Base-by-base conservation (phyloP, 2,797 vertebrate species). In the Carcharodon carcharias region DNA sequence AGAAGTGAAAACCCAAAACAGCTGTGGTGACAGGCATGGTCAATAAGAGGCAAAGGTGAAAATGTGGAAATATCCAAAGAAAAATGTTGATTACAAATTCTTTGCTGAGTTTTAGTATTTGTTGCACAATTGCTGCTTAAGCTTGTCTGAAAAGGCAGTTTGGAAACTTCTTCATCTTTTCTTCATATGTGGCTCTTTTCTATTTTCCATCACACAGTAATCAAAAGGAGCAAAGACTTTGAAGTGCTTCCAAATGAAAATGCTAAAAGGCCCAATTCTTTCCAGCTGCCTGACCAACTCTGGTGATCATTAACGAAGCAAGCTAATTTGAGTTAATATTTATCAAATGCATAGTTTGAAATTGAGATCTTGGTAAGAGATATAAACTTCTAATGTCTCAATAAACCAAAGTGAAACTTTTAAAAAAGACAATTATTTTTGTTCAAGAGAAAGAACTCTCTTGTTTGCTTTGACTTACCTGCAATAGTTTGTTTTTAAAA, bases 241-340 rank as follows among this genome's bases (percentile, higher is more conserved):
- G 98, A 98, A 97, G 97, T 45, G 96, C 94, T 97, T 97, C 98
- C 98, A 98, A 96, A 93, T 96, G 95, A 96, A 97, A 97, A 97
- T 88, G 96, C 97, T 97, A 98, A 96, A 97, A 97, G 96, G 96
- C 96, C 92, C 97, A 96, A 73, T 96, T 97, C 97, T 97, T 98
- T 98, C 97, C 97, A 97, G 96, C 54, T 56, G 96, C 96, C 96
- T 97, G 97, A 97, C 98, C 97, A 98, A 97, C 97, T 97, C 96
- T 97, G 97, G 97, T 96, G 97, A 97, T 97, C 96, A 96, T 98
- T 98, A 95, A 77, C 69, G 6, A 28, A 95, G 94, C 50, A 54
- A 95, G 28, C 69, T 95, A 98, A 98, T 98, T 98, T 97, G 97
- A 97, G 97, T 97, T 97, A 97, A 97, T 97, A 97, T 92, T 97